Conservation (phyloP, 2,888 invertebrate genomes). For the Chydorus sphaericus region DNA sequence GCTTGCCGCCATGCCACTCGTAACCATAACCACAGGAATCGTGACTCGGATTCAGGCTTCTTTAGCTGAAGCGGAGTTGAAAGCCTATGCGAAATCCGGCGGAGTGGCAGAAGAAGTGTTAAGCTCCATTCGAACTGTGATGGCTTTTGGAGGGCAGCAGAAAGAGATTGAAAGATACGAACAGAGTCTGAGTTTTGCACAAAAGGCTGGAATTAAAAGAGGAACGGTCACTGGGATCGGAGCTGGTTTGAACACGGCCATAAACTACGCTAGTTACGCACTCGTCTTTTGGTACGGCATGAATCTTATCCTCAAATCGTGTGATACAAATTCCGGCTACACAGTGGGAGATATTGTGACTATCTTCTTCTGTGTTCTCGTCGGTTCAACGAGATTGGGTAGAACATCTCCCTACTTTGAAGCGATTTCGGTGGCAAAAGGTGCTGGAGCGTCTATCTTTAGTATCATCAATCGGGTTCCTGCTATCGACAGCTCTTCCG, state of each 20-base stretch:
- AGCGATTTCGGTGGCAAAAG: conserved; percentile 50
- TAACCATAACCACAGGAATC: conserved; percentile 22
- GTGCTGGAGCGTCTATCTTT: conserved; percentile 56
- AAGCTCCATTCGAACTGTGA: conserved; percentile 57
- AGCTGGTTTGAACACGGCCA: conserved; percentile 56
- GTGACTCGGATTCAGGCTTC: conserved; percentile 17
- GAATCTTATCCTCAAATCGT: conserved; percentile 26
- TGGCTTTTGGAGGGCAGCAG: conserved; percentile 58
- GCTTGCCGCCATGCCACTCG: conserved; percentile 35
- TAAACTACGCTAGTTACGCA: conserved; percentile 60
- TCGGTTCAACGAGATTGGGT: conserved; percentile 63
- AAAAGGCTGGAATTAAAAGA: conserved; percentile 51
- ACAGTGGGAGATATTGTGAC: conserved; percentile 20
- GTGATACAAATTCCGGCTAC: no score
- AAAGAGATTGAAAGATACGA: conserved; percentile 54
- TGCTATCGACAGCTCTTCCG: conserved; percentile 50
- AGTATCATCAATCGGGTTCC: conserved; percentile 56
- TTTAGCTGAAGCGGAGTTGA: conserved; percentile 24
- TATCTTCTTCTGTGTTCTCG: conserved; percentile 59
- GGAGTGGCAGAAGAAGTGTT: conserved; percentile 63
- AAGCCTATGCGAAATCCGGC: conserved; percentile 55
- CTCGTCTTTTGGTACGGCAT: conserved; percentile 73
- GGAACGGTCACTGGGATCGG: conserved; percentile 51
- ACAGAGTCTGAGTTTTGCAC: conserved; percentile 41
- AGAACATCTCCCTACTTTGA: conserved; percentile 59